Conservation (phyloP, 2,113 vertebrate genomes). For the Talpa occidentalis region DNA sequence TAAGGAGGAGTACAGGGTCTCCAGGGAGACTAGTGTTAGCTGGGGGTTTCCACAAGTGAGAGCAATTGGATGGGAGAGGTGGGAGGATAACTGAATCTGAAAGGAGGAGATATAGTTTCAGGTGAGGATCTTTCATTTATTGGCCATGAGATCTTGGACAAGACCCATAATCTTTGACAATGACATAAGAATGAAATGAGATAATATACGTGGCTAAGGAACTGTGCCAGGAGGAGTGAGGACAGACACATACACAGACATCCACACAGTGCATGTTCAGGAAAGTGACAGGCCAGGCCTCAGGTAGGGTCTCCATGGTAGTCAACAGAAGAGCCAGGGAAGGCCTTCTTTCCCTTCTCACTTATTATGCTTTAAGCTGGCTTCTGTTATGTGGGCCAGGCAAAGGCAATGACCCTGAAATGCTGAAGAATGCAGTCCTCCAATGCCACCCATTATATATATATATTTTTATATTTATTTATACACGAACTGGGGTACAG, state of each 20-base stretch:
- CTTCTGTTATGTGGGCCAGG: not conserved
- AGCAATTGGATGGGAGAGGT: not conserved
- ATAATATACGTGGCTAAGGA: not conserved
- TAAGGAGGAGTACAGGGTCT: not conserved
- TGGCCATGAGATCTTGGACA: not conserved
- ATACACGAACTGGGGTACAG: too few relatives aligned
- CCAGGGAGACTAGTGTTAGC: not conserved
- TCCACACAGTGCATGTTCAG: not conserved
- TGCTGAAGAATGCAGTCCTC: not conserved
- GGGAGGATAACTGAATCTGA: not conserved
- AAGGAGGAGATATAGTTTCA: not conserved
- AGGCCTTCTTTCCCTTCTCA: not conserved
- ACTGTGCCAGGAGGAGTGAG: not conserved
- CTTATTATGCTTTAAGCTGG: not conserved
- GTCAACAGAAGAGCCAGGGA: not conserved
- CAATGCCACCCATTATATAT: not conserved
- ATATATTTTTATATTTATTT: too few relatives aligned
- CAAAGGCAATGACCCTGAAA: not conserved
- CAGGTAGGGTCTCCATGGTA: not conserved
- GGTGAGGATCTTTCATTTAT: constrained; percentile 12
- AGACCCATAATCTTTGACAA: not conserved
- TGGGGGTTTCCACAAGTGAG: constrained; percentile 8
- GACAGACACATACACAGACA: not conserved
- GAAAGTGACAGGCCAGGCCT: not conserved
- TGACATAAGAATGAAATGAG: constrained; percentile 40